Percentiles rank a stretch among this genome's conserved stretches.
Conservation (phyloP, 2,888 invertebrate genomes). For the Coelogynopora nodosa region DNA sequence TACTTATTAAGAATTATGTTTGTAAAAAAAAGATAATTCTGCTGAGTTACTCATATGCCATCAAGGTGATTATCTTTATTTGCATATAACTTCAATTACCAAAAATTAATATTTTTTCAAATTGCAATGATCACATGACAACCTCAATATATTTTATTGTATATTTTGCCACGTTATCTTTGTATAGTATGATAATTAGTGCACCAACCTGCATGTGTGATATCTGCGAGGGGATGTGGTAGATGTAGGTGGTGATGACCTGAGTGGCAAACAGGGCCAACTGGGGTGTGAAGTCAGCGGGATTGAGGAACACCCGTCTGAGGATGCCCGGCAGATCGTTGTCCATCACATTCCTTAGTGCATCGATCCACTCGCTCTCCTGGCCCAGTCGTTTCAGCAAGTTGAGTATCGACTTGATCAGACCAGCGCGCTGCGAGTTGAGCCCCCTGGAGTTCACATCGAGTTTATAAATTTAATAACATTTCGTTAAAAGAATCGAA, state of each 20-base stretch:
- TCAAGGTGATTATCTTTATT: too few relatives aligned
- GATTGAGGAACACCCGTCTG: slow-evolving; percentile 41
- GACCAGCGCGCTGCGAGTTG: slow-evolving; percentile 67
- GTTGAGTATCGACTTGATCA: slow-evolving; percentile 81
- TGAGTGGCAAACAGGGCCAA: slow-evolving; percentile 65
- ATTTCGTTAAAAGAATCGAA: slow-evolving; percentile 33
- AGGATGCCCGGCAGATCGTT: slow-evolving; percentile 39
- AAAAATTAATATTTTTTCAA: too few relatives aligned
- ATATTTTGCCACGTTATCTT: too few relatives aligned
- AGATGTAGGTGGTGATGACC: slow-evolving; percentile 76
- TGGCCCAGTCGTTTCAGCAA: slow-evolving; percentile 80
- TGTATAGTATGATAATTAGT: neutral
- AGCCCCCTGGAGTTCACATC: neutral
- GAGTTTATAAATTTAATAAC: slow-evolving; percentile 44
- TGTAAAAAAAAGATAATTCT: too few relatives aligned
- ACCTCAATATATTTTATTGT: too few relatives aligned
- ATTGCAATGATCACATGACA: too few relatives aligned
- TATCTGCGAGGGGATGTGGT: slow-evolving; percentile 74
- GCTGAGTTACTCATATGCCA: too few relatives aligned
- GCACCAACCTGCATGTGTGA: slow-evolving; percentile 73
- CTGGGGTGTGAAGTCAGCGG: slow-evolving; percentile 36
- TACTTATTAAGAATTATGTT: too few relatives aligned
- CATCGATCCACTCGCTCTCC: slow-evolving; percentile 62
- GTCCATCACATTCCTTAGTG: slow-evolving; percentile 33
- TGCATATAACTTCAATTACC: too few relatives aligned